Base-by-base conservation (phyloP, 2,113 vertebrate genomes). In the Gorilla gorilla region DNA sequence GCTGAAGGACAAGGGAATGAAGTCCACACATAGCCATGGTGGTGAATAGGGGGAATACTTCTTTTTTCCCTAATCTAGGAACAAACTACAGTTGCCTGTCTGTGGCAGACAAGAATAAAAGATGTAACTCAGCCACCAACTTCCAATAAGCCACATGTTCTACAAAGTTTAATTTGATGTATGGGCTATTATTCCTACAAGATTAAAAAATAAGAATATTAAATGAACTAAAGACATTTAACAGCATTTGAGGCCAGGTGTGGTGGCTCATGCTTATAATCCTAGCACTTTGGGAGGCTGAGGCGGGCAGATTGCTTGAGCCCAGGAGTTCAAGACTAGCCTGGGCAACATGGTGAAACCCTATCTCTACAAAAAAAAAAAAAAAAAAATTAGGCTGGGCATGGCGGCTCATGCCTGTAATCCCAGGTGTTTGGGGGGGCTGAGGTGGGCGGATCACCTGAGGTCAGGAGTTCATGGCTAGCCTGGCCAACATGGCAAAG, bases 181-280 rank as follows among this genome's bases (percentile, higher is more conserved):
- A 78, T 7, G 7, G 11, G 30, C 27, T 90, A 55, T 68, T 59
- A 70, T 66, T 68, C 9, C 89, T 92, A 45, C 10, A 76, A 90
- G 43, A 94, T 27, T 45, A 38, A 85, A 86, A 96, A 79, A 66
- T 35, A 70, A 78, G 57, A 87, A 64, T 40, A 75, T 22, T 32
- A 90, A 89, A 94, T 55, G 55, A 96, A 75, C 38, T 78, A 30
- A 76, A 84, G 57, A 75, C 38, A 78, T 84, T 76, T 75, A 78
- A 68, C 92, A 66, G 64, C 32, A 66, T 66, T 66, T 17, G 64
- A 27, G 38, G 72, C 38, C 40, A 23, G 72, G 72, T 6, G 5
- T 4, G 5, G 72, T 73, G 72, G 72, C 72, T 43, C 72, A 27
- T 38, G 5, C 38, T 5, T 43, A 22, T 73, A 43, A 43, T 73